Conservation (phyloP, 2,113 vertebrate species). For the Abramis brama region DNA sequence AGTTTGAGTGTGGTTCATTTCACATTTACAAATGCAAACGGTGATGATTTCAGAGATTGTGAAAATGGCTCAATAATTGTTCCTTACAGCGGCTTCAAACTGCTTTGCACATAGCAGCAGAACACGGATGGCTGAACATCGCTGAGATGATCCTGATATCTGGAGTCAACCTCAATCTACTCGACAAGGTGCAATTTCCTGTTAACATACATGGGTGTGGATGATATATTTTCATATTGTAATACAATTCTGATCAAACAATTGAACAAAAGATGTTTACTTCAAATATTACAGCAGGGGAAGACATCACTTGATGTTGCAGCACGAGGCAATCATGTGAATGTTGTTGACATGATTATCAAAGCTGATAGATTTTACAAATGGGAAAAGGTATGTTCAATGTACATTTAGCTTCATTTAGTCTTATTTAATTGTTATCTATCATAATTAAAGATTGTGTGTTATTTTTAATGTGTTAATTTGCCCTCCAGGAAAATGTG, state of each 20-base stretch:
- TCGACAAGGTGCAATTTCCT: conserved; percentile 80
- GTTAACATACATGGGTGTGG: neutral
- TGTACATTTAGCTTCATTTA: neutral
- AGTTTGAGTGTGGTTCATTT: conserved; percentile 68
- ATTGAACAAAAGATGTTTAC: neutral
- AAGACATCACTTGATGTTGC: conserved; percentile 87
- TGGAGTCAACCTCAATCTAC: conserved; percentile 82
- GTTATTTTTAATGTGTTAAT: neutral
- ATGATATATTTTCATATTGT: neutral
- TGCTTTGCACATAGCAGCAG: conserved; percentile 83
- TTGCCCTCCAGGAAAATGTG: conserved; percentile 73
- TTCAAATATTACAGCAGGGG: conserved; percentile 79
- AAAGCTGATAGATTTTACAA: conserved; percentile 89
- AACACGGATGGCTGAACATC: conserved; percentile 81
- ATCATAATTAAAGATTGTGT: neutral
- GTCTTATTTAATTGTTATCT: neutral
- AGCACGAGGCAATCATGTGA: conserved; percentile 83
- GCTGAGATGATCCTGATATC: conserved; percentile 86
- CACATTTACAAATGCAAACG: neutral
- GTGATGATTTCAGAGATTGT: neutral
- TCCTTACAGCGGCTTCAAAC: conserved; percentile 85
- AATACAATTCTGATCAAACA: neutral
- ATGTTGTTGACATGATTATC: conserved; percentile 89
- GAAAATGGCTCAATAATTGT: neutral
- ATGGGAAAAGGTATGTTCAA: conserved; percentile 80